phyloP scores from a whole-genome alignment of 23 tunicate species.

The Styela plicata region DNA sequence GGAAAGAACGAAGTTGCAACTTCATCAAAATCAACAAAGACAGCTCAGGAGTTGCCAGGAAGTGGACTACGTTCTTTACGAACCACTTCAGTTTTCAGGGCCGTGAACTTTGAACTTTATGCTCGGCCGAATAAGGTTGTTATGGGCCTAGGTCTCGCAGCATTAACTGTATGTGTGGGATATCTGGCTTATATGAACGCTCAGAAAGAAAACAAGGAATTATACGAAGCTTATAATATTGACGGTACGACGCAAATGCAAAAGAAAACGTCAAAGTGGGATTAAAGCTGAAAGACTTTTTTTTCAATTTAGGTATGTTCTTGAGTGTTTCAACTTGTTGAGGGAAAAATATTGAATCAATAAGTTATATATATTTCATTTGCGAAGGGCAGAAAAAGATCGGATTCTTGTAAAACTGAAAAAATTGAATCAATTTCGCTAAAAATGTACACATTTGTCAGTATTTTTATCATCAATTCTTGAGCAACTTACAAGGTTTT shows the following conservation, averaged over 20 bases:
- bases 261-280: slow-evolving; percentile 77
- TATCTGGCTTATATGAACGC: slow-evolving; percentile 86
- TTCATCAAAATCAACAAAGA: neutral
- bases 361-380: too few species aligned
- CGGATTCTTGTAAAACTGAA: too few species aligned
- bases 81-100: slow-evolving; percentile 38
- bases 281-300: slow-evolving; percentile 15
- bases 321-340: too few species aligned
- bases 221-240: slow-evolving; percentile 45
- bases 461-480: too few species aligned
- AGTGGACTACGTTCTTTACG: slow-evolving; percentile 27
- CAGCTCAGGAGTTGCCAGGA: slow-evolving; percentile 11
- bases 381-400: too few species aligned
- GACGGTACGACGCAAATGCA: slow-evolving; percentile 41
- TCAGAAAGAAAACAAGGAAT: slow-evolving; percentile 44
- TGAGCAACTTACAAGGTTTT: too few species aligned
- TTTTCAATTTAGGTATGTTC: too few species aligned
- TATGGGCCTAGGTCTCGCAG: slow-evolving; percentile 83
- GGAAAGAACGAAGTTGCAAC: neutral
- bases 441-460: too few species aligned
- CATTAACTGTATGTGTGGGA: slow-evolving; percentile 80
- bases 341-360: neutral
- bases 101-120: slow-evolving; percentile 84
- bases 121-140: slow-evolving; percentile 87
- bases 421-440: too few species aligned